Conservation (phyloP, 2,797 vertebrate genomes). For the Catharus ustulatus region DNA sequence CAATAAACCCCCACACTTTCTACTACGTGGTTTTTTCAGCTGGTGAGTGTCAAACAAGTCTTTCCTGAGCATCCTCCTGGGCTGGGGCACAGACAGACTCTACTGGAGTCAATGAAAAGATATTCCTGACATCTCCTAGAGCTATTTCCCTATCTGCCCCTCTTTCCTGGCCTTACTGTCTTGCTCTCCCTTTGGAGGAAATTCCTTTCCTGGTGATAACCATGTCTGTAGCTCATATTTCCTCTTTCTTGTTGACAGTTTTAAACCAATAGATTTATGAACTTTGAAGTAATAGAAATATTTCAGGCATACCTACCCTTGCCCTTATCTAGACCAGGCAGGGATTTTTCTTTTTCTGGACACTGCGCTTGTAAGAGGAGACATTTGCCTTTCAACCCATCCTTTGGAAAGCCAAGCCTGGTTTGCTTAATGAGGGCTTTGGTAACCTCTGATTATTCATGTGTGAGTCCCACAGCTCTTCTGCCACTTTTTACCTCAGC, state of each 20-base stretch:
- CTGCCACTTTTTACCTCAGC: neutral
- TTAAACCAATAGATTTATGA: slow-evolving; percentile 82
- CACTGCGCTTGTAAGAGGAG: slow-evolving; percentile 38
- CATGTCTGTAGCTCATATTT: slow-evolving; percentile 70
- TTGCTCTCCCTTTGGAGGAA: slow-evolving; percentile 67
- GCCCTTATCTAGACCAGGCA: slow-evolving; percentile 72
- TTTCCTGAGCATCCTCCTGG: neutral
- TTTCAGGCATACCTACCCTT: slow-evolving; percentile 72
- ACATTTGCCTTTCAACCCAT: slow-evolving; percentile 14
- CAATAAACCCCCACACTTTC: neutral
- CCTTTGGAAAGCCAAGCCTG: neutral
- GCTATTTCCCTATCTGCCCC: slow-evolving; percentile 56
- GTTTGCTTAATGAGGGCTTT: neutral
- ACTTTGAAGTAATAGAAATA: slow-evolving; percentile 80
- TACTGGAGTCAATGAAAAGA: slow-evolving; percentile 14
- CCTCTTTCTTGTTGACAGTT: slow-evolving; percentile 79
- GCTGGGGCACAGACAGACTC: neutral
- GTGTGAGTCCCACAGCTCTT: neutral
- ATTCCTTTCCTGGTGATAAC: slow-evolving; percentile 78
- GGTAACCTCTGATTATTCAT: neutral
- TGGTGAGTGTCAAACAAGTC: neutral
- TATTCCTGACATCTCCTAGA: slow-evolving; percentile 5
- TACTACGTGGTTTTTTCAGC: neutral
- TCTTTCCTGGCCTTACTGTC: slow-evolving; percentile 41
- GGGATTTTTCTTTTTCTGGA: slow-evolving; percentile 34